Evolutionary conservation across 2,113 vertebrate species (phyloP).

Genomic region (Platichthys stellatus): DNA sequence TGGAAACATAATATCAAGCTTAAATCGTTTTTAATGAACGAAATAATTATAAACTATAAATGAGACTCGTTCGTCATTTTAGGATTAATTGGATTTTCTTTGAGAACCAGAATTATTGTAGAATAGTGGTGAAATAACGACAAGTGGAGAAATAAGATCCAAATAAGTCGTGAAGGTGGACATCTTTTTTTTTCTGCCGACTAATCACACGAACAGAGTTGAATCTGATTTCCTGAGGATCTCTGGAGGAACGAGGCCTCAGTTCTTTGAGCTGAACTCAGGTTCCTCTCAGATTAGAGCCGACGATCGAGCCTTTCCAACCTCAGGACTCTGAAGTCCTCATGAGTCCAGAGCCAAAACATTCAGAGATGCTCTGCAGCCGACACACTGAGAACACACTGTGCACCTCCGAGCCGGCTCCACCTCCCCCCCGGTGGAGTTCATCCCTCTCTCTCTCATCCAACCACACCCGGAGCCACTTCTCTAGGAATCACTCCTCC

Average conservation of each 20-base stretch:
- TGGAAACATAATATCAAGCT: too few relatives aligned
- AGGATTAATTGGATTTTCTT: too few relatives aligned
- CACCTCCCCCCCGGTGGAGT: slow-evolving; percentile 25
- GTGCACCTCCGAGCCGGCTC: slow-evolving; percentile 31
- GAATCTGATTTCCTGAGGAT: too few relatives aligned
- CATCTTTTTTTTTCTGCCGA: too few relatives aligned
- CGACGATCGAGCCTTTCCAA: slow-evolving; percentile 7
- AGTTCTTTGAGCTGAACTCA: background rate
- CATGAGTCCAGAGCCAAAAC: slow-evolving; percentile 32
- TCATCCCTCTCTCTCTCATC: slow-evolving; percentile 25
- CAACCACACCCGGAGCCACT: slow-evolving; percentile 45
- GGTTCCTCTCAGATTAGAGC: slow-evolving; percentile 3
- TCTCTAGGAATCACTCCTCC: slow-evolving; percentile 50
- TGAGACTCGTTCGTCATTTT: too few relatives aligned
- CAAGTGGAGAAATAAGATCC: too few relatives aligned
- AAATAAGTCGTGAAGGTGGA: too few relatives aligned
- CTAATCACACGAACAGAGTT: too few relatives aligned
- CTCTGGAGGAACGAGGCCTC: background rate
- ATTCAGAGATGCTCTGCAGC: slow-evolving; percentile 42
- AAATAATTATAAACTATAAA: background rate
- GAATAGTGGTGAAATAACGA: too few relatives aligned
- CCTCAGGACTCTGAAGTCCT: slow-evolving; percentile 20
- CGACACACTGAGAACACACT: slow-evolving; percentile 9
- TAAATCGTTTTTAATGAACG: too few relatives aligned
- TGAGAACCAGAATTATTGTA: too few relatives aligned